Conservation (phyloP, 2,888 invertebrate species). For the Tetranychus truncatus region DNA sequence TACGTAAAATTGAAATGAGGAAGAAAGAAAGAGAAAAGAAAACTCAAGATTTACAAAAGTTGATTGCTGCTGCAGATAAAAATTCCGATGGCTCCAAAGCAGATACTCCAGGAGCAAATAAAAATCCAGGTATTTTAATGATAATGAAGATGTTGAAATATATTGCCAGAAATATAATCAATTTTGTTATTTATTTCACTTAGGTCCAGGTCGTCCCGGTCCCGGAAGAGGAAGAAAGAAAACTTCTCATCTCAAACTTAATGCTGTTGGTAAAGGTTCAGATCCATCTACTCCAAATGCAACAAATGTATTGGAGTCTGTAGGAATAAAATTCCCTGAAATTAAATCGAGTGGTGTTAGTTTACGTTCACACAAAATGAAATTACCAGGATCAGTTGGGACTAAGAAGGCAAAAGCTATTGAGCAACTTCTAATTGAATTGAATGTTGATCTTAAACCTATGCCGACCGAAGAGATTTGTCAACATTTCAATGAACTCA, state of each 20-base stretch:
- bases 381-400: slow-evolving; percentile 85
- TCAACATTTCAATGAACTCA: slow-evolving; percentile 77
- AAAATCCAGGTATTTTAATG: slow-evolving; percentile 1
- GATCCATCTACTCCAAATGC: slow-evolving; percentile 15
- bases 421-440: slow-evolving; percentile 70
- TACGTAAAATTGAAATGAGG: slow-evolving; percentile 84
- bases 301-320: slow-evolving; percentile 50
- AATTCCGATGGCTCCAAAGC: slow-evolving; percentile 30
- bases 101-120: slow-evolving; percentile 8
- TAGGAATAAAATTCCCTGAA: slow-evolving; percentile 85
- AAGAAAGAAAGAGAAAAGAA: slow-evolving; percentile 94
- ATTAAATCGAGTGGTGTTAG: slow-evolving; percentile 73
- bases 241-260: slow-evolving; percentile 35
- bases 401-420: slow-evolving; percentile 93
- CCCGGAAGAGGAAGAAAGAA: slow-evolving; percentile 19
- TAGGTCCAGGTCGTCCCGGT: slow-evolving; percentile 6
- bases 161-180: too few species aligned
- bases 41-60: slow-evolving; percentile 89
- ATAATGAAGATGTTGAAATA: too few species aligned
- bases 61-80: slow-evolving; percentile 63
- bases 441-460: slow-evolving; percentile 75
- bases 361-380: slow-evolving; percentile 49
- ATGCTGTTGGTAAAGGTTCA: slow-evolving; percentile 29
- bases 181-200: too few species aligned
- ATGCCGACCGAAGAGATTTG: slow-evolving; percentile 88